Percentiles rank a stretch among this genome's conserved stretches.
phyloP scores from a whole-genome alignment of 2,113 vertebrate genomes.

The Andinoacara biseriatus region DNA sequence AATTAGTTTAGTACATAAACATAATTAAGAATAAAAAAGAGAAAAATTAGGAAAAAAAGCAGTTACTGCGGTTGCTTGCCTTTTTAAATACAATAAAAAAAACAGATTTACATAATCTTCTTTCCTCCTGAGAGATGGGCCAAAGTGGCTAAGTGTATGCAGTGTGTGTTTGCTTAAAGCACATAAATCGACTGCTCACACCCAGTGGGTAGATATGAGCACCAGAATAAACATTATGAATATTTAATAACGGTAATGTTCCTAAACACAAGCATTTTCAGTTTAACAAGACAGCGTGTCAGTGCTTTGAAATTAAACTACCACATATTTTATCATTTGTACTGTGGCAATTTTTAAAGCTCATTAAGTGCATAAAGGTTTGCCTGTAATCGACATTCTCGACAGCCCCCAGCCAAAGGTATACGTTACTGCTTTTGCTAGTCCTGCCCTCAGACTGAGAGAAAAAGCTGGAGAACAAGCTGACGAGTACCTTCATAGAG shows the following conservation, averaged over 20 bases:
- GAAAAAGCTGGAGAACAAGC: neutral
- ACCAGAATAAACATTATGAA: conserved; percentile 38
- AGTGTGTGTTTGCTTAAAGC: conserved; percentile 19
- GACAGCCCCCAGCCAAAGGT: neutral
- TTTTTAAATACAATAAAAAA: neutral
- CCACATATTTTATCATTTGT: neutral
- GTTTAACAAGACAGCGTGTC: conserved; percentile 23
- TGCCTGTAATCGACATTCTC: neutral
- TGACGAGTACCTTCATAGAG: conserved; percentile 90
- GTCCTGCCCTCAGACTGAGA: neutral
- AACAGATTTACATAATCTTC: conserved; percentile 32
- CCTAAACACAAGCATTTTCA: conserved; percentile 17
- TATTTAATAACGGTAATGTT: conserved; percentile 42
- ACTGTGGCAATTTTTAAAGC: neutral
- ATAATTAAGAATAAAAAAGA: neutral
- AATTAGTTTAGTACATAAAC: conserved; percentile 12
- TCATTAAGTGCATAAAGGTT: neutral
- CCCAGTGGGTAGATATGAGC: conserved; percentile 19
- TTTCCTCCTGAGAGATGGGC: conserved; percentile 23
- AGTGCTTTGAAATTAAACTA: neutral
- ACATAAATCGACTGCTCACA: conserved; percentile 27
- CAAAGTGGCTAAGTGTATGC: neutral
- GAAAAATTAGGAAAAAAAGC: neutral
- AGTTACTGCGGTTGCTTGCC: neutral
- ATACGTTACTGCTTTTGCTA: neutral